Base-by-base conservation (phyloP, 2,888 invertebrate genomes). In the Metopia argyrocephala region DNA sequence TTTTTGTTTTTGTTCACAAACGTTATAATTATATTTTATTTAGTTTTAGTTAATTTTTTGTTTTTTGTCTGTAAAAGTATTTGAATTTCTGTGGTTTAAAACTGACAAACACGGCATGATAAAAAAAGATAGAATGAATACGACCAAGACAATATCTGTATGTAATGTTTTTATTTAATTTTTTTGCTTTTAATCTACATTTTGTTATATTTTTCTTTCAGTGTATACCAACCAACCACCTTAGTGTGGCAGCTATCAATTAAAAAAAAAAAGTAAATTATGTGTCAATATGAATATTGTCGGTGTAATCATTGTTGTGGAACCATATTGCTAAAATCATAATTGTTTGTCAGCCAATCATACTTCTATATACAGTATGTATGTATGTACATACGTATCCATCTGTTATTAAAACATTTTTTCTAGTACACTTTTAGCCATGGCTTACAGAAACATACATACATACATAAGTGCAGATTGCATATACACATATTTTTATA, bases 261-360 rank as follows among this genome's bases (percentile, higher is more conserved):
- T 1, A 52, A 0, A 20, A 1, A 15, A 12, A 23, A 20, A 52
- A 20, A 12, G 5, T 6, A 52, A 21, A 23, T 6, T 46, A 56
- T 73, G 28, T 68, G 59, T 68, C 57, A 54, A 68, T 52, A 61
- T 50, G 12, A 28, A 64, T 64, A 31, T 28, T n/a, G 38, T 38
- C 38, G 28, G 15, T 70, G 54, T 12, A 76, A 28, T 70, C 57
- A 25, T 57, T 76, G 70, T 76, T 76, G 70, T 69, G 76, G 64
- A 69, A 69, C 76, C 50, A 38, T 57, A 64, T 76, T 76, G 56
- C 69, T 38, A 69, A n/a, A 69, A 76, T 64, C 38, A 64, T 50
- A 50, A 50, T 57, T 18, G 65, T 54, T 66, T 66, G 45, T 69
- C 21, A 31, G 61, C 27, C 54, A 62, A 7, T 50, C 68, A 74